These are phyloP conservation scores for Chitala chitala DNA, from an alignment of 2,113 vertebrate species.

Conservation along the genomic window DNA sequence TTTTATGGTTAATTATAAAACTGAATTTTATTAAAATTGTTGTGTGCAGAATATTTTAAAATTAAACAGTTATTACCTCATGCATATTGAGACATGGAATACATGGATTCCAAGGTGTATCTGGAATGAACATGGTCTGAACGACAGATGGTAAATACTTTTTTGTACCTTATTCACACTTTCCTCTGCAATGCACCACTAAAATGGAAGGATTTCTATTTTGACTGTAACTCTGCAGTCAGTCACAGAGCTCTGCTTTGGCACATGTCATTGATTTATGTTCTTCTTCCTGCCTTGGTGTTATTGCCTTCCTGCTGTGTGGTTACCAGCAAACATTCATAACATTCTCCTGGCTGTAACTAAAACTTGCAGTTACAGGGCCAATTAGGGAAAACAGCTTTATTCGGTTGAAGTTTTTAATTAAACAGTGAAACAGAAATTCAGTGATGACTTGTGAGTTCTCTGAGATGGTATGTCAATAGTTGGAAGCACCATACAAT, in stretches of 20 bases:
- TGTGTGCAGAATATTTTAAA: no score
- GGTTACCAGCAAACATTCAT: neutral
- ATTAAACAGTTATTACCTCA: no score
- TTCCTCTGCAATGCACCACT: slow-evolving; percentile 5
- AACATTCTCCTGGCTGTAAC: neutral
- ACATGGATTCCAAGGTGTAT: no score
- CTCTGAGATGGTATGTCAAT: no score
- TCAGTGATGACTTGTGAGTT: neutral
- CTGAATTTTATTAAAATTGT: no score
- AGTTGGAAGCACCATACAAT: no score
- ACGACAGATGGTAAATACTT: no score
- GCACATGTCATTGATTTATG: slow-evolving; percentile 5
- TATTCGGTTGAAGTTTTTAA: neutral
- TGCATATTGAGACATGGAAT: no score
- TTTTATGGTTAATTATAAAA: no score
- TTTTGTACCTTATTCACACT: no score
- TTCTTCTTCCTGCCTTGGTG: neutral
- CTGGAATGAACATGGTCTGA: no score
- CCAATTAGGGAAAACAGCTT: neutral
- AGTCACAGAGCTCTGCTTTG: neutral
- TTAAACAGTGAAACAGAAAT: neutral
- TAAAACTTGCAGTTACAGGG: neutral
- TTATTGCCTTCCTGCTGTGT: neutral
- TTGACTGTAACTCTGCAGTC: slow-evolving; percentile 3
- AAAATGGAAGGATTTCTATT: neutral